phyloP scores from a whole-genome alignment of 2,113 vertebrate species.

The Apus apus region DNA sequence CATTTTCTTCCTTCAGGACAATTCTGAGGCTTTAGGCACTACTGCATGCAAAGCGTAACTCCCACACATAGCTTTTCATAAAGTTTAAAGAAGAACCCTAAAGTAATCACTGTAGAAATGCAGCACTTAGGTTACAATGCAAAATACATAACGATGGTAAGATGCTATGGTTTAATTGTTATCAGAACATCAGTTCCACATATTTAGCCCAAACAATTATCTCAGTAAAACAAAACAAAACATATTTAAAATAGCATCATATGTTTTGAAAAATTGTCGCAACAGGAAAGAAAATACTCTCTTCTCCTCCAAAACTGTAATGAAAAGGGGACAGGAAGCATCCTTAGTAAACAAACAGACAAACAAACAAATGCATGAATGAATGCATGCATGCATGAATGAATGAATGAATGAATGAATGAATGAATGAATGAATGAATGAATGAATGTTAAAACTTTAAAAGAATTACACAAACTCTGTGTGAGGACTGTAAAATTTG shows the following conservation, averaged over 20 bases:
- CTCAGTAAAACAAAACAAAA: not conserved
- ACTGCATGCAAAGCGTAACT: fast-evolving
- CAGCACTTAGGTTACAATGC: not conserved
- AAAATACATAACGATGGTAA: not conserved
- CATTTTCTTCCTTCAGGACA: not conserved
- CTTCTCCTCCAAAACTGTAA: not conserved
- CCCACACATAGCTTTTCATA: not conserved
- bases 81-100: not conserved
- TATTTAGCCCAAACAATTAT: not conserved
- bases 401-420: not conserved
- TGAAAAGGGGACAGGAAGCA: not conserved
- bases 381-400: not conserved
- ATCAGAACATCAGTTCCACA: not conserved
- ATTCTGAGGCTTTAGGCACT: not conserved
- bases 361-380: not conserved
- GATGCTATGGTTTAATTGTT: not conserved
- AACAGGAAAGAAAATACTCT: not conserved
- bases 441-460: not conserved
- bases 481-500: not conserved
- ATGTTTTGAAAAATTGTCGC: not conserved
- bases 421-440: not conserved
- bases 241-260: not conserved
- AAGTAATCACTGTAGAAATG: not conserved
- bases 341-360: too few relatives aligned
- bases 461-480: not conserved